phyloP scores from a whole-genome alignment of 2,888 invertebrate species.

The Macrosiphum euphorbiae region DNA sequence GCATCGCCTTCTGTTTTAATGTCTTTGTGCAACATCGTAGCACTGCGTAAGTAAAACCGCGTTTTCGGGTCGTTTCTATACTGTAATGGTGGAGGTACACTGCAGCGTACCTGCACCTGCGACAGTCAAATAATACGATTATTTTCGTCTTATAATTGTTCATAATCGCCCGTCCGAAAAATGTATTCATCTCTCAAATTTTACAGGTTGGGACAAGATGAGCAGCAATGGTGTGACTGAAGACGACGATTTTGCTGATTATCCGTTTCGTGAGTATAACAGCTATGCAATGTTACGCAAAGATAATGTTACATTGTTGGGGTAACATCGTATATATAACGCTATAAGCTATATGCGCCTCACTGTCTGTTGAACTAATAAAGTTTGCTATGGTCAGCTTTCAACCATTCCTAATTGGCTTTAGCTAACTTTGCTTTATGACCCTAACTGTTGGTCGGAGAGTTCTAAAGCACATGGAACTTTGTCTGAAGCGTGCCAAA shows the following conservation, averaged over 20 bases:
- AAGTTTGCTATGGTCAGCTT: slow-evolving; percentile 32
- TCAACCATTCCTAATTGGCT: slow-evolving; percentile 41
- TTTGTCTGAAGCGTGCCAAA: neutral
- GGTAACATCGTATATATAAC: neutral
- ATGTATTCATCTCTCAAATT: neutral
- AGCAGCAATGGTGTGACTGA: slow-evolving; percentile 68
- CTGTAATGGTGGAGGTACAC: neutral
- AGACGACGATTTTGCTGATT: slow-evolving; percentile 67
- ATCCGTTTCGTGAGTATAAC: slow-evolving; percentile 46
- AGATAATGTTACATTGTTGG: slow-evolving; percentile 14
- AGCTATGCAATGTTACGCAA: neutral
- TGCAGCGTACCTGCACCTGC: neutral
- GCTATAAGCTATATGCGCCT: neutral
- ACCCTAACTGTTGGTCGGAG: neutral
- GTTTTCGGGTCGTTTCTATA: neutral
- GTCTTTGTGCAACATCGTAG: slow-evolving; percentile 62
- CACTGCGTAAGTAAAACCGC: slow-evolving; percentile 43
- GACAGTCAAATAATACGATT: neutral
- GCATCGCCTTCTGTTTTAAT: slow-evolving; percentile 23
- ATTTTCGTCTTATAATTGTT: neutral
- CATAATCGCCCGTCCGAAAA: neutral
- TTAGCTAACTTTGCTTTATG: slow-evolving; percentile 19
- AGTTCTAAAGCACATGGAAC: neutral
- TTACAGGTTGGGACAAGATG: slow-evolving; percentile 68
- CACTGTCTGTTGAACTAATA: neutral